Percentiles rank a stretch among this genome's conserved stretches.
Evolutionary conservation across 2,113 vertebrate genomes (phyloP).

Genomic region (Cryptotis parvus): DNA sequence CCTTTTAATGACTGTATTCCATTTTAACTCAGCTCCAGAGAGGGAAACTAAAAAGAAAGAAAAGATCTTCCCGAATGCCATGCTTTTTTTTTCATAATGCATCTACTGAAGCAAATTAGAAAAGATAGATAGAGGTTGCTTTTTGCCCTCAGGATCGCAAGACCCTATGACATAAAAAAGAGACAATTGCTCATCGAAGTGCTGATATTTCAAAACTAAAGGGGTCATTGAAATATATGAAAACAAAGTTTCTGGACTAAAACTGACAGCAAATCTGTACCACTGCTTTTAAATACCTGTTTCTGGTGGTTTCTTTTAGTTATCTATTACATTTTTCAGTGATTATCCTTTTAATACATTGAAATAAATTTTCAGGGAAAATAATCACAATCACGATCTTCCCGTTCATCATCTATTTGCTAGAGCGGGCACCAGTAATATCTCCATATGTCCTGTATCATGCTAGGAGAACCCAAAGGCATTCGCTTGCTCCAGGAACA

Average conservation of each 20-base stretch:
- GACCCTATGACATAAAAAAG: slow-evolving; percentile 63
- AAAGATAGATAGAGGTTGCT: slow-evolving; percentile 60
- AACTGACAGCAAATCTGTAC: slow-evolving; percentile 7
- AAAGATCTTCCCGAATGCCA: slow-evolving; percentile 74
- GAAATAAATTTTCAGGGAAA: slow-evolving; percentile 53
- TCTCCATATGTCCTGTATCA: too few species aligned
- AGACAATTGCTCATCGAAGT: slow-evolving; percentile 37
- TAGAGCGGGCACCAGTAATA: too few species aligned
- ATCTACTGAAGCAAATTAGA: slow-evolving; percentile 77
- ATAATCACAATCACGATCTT: too few species aligned
- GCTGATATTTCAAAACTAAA: slow-evolving; percentile 14
- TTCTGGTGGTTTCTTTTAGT: not conserved
- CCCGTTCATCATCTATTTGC: too few species aligned
- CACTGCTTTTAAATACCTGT: slow-evolving; percentile 1
- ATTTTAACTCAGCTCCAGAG: slow-evolving; percentile 80
- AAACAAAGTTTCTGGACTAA: slow-evolving; percentile 31
- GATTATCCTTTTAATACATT: slow-evolving; percentile 28
- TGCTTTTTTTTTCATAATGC: slow-evolving; percentile 75
- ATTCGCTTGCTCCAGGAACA: too few species aligned
- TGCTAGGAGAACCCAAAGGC: too few species aligned
- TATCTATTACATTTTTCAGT: not conserved
- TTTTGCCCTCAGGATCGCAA: slow-evolving; percentile 71
- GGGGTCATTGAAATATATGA: slow-evolving; percentile 36
- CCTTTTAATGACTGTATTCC: slow-evolving; percentile 84
- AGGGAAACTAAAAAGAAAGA: slow-evolving; percentile 60